These are phyloP conservation scores for Brachionus rotundiformis DNA, from an alignment of 1,140 invertebrate species.

Conservation along the genomic window DNA sequence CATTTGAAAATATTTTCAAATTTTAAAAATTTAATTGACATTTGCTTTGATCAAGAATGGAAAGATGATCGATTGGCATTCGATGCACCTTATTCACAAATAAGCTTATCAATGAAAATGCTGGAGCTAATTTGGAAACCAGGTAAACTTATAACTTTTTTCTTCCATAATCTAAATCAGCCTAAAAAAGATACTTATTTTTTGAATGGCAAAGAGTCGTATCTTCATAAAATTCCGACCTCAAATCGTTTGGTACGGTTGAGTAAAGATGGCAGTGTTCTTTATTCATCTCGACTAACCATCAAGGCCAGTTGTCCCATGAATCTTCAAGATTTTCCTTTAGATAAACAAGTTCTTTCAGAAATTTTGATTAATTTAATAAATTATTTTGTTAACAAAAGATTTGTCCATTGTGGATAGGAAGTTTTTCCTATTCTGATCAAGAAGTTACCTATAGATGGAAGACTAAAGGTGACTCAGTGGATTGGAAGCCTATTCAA, in stretches of 20 bases:
- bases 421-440: constrained; percentile 63
- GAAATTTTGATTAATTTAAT: background rate
- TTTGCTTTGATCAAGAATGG: constrained; percentile 55
- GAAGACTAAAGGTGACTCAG: constrained; percentile 54
- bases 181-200: constrained; percentile 59
- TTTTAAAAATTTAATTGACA: too few relatives aligned
- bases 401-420: constrained; percentile 63
- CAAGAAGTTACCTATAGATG: constrained; percentile 63
- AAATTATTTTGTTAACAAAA: background rate
- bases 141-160: constrained; percentile 53
- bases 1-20: background rate
- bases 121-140: constrained; percentile 55
- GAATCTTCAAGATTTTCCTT: constrained; percentile 78
- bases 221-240: constrained; percentile 62
- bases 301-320: constrained; percentile 91
- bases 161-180: background rate
- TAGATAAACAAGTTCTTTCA: constrained; percentile 60
- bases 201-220: constrained; percentile 64
- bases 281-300: constrained; percentile 63
- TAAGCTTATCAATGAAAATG: constrained; percentile 52
- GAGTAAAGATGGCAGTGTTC: constrained; percentile 57
- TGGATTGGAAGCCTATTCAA: constrained; percentile 39
- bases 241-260: constrained; percentile 63
- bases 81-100: constrained; percentile 53
- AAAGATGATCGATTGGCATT: constrained; percentile 57